Evolutionary conservation across 2,113 vertebrate species (phyloP).

Genomic region (Gavialis gangeticus): DNA sequence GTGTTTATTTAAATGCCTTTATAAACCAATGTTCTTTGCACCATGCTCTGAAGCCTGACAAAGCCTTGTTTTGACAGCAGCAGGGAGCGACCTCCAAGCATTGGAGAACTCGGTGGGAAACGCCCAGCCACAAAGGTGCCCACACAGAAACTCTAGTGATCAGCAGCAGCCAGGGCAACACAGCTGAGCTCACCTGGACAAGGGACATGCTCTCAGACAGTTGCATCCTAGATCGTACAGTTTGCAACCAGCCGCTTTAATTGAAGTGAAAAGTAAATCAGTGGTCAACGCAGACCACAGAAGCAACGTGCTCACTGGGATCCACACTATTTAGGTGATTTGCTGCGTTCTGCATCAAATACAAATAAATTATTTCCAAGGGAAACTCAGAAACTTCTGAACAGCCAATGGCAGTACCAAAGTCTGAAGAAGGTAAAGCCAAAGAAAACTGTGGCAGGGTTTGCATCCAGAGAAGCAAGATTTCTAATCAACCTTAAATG

Average conservation of each 20-base stretch:
- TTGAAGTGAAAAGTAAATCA: not conserved
- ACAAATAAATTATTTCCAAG: not conserved
- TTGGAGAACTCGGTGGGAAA: not conserved
- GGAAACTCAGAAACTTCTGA: no score
- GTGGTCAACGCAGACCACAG: not conserved
- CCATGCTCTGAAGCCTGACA: not conserved
- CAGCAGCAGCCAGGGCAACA: not conserved
- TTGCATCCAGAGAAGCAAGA: not conserved
- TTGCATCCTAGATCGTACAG: not conserved
- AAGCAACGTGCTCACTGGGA: not conserved
- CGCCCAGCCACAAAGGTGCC: not conserved
- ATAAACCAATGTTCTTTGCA: not conserved
- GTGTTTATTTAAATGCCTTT: not conserved
- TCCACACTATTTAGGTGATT: not conserved
- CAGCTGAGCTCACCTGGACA: not conserved
- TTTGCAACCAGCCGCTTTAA: not conserved
- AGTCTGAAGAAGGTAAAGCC: not conserved
- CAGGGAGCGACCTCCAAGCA: not conserved
- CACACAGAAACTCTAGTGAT: no score
- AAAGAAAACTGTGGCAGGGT: not conserved
- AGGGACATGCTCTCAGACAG: not conserved
- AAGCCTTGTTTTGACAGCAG: not conserved
- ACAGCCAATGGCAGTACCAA: no score
- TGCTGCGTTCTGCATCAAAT: not conserved
- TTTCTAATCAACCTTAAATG: not conserved